Percentiles rank a stretch among this genome's conserved stretches.
Conservation (phyloP, 1,140 invertebrate genomes). For the Bilobella aurantiaca region DNA sequence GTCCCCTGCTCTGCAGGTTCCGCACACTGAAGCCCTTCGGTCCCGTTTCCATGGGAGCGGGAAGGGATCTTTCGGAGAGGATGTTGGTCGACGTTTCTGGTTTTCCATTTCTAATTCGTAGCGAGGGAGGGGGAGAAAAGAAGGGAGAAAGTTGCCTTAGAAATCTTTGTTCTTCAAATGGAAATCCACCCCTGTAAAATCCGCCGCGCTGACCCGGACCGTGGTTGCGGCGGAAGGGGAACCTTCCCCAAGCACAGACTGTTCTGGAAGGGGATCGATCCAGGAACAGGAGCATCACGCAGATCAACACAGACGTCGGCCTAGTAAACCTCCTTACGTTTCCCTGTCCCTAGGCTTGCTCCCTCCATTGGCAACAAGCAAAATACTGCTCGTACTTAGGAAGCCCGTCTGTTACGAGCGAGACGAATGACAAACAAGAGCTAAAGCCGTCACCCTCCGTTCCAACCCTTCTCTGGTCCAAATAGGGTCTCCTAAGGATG, state of each 20-base stretch:
- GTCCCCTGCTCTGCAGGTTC: no score
- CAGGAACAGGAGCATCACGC: not conserved
- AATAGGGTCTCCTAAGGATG: no score
- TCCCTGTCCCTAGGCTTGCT: not conserved
- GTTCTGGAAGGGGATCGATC: not conserved
- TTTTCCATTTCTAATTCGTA: not conserved
- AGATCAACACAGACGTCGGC: not conserved
- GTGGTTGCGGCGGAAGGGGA: not conserved
- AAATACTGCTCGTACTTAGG: no score
- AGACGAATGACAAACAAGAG: no score
- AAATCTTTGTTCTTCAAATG: no score
- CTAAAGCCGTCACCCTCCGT: no score
- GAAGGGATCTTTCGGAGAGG: not conserved
- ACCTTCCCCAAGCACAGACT: no score
- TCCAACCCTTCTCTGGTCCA: no score
- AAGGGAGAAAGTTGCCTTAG: not conserved
- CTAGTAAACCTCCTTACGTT: not conserved
- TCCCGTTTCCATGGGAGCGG: not conserved
- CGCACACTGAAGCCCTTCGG: not conserved
- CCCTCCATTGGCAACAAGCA: no score
- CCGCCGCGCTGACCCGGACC: no score
- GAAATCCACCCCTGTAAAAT: no score
- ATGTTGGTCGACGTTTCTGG: not conserved
- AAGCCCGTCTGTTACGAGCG: no score
- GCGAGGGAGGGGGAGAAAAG: not conserved